Percentiles rank a stretch among this genome's conserved stretches.
These are phyloP conservation scores for Malurus splendens DNA, from an alignment of 2,797 vertebrate species.

Conservation along the genomic window DNA sequence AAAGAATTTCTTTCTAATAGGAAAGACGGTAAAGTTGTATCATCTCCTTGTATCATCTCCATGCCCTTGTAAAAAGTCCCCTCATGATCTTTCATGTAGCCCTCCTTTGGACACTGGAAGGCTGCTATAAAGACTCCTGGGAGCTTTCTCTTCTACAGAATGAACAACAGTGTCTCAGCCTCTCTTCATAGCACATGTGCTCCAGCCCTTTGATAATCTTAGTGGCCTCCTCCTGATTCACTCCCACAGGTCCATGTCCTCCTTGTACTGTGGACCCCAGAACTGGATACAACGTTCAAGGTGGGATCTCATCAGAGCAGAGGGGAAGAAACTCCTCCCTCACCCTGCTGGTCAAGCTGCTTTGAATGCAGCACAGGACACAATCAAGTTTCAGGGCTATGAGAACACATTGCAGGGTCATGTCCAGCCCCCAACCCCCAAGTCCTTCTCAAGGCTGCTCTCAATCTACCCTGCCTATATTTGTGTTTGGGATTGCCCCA, in stretches of 20 bases:
- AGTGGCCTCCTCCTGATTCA: neutral
- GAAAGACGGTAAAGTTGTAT: neutral
- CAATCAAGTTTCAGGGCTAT: neutral
- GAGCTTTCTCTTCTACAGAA: neutral
- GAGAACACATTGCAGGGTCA: neutral
- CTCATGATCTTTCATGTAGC: neutral
- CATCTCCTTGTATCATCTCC: neutral
- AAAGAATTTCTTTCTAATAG: neutral
- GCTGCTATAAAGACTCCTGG: neutral
- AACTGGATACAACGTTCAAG: neutral
- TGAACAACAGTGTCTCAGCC: neutral
- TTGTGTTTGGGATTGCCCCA: neutral
- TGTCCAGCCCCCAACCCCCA: neutral
- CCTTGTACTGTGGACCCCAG: neutral
- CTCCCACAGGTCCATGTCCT: neutral
- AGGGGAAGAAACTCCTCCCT: neutral
- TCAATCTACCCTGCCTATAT: neutral
- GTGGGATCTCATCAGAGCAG: neutral
- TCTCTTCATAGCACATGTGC: neutral
- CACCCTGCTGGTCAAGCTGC: accelerated
- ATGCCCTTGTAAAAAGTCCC: neutral
- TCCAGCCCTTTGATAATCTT: neutral
- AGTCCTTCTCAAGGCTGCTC: neutral
- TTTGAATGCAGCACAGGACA: neutral
- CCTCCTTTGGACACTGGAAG: neutral